Percentiles rank a stretch among this genome's conserved stretches.
These are phyloP conservation scores for Drosophila hamatofila DNA, from an alignment of 2,888 invertebrate genomes.

Conservation along the genomic window DNA sequence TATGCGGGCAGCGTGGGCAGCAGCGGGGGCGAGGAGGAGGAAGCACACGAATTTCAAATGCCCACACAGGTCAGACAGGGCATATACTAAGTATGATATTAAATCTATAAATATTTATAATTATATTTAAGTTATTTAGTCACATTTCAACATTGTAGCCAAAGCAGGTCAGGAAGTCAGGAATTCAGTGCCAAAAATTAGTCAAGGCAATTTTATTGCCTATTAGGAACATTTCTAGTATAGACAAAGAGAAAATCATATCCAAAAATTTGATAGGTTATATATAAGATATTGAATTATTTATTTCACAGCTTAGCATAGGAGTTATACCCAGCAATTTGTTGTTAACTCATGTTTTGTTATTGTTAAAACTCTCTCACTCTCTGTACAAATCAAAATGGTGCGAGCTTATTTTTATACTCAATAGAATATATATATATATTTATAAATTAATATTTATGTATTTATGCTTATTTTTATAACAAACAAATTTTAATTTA, in stretches of 20 bases:
- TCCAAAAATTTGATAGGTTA: neutral
- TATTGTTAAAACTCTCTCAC: slow-evolving; percentile 54
- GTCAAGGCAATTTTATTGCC: slow-evolving; percentile 77
- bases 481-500: slow-evolving; percentile 34
- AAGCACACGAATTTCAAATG: slow-evolving; percentile 54
- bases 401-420: slow-evolving; percentile 56
- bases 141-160: slow-evolving; percentile 33
- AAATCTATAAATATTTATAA: neutral
- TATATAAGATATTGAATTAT: slow-evolving; percentile 3
- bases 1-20: slow-evolving; percentile 80
- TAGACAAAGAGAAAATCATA: slow-evolving; percentile 9
- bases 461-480: slow-evolving; percentile 26
- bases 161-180: slow-evolving; percentile 45
- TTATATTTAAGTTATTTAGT: slow-evolving; percentile 11
- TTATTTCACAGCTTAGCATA: slow-evolving; percentile 19
- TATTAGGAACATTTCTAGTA: slow-evolving; percentile 49
- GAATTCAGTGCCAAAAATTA: slow-evolving; percentile 80
- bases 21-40: slow-evolving; percentile 80
- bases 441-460: slow-evolving; percentile 17
- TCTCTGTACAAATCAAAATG: slow-evolving; percentile 63
- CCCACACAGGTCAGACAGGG: slow-evolving; percentile 43
- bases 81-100: slow-evolving; percentile 36
- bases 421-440: slow-evolving; percentile 7
- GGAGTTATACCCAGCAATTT: slow-evolving; percentile 31
- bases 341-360: slow-evolving; percentile 44